phyloP scores from a whole-genome alignment of 2,888 invertebrate genomes.

The Pollenia labialis region DNA sequence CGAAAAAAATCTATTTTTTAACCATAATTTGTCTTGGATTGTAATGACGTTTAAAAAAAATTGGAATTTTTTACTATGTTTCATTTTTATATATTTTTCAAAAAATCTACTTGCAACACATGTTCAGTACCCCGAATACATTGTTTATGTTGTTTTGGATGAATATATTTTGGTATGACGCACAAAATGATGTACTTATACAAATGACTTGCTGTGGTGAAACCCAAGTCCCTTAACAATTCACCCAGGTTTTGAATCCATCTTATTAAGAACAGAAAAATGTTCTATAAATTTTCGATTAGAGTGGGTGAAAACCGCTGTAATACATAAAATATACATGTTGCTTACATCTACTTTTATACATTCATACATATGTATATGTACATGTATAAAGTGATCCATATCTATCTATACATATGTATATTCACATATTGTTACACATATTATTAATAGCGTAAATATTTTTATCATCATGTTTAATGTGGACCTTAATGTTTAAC shows the following conservation, averaged over 20 bases:
- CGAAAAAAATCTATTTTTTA: too few relatives aligned
- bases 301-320: constrained; percentile 45
- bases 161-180: too few relatives aligned
- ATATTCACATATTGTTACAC: constrained; percentile 9
- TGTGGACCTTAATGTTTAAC: constrained; percentile 43
- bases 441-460: neutral
- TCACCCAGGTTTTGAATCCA: neutral
- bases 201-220: neutral
- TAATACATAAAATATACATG: constrained; percentile 14
- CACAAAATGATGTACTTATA: too few relatives aligned
- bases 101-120: too few relatives aligned
- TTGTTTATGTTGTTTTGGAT: too few relatives aligned
- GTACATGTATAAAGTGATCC: neutral
- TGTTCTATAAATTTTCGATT: constrained; percentile 37
- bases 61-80: too few relatives aligned
- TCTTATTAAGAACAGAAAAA: constrained; percentile 6
- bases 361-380: neutral
- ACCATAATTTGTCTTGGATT: too few relatives aligned
- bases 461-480: constrained; percentile 18
- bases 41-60: too few relatives aligned
- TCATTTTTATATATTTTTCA: too few relatives aligned
- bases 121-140: too few relatives aligned
- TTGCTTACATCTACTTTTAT: neutral
- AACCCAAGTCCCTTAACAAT: neutral
- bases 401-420: neutral